phyloP scores from a whole-genome alignment of 1,140 invertebrate species.

The Orchestia grillus region DNA sequence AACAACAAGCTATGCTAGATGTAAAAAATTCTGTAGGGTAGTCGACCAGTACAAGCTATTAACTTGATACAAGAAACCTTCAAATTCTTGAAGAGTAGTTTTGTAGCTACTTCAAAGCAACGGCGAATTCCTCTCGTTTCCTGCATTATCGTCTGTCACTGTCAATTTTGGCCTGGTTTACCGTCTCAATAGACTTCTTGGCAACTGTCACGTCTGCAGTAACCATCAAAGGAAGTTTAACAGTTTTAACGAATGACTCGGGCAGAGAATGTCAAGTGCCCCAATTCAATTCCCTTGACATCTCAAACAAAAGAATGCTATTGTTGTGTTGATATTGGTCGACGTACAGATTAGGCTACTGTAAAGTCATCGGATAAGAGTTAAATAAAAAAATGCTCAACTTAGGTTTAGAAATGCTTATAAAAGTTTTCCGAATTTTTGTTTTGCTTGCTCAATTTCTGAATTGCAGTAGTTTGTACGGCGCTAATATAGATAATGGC shows the following conservation, averaged over 20 bases:
- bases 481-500: no score
- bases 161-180: neutral
- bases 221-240: neutral
- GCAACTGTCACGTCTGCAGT: neutral
- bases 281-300: neutral
- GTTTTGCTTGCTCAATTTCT: no score
- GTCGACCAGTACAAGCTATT: neutral
- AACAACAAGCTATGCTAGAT: neutral
- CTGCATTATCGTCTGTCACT: neutral
- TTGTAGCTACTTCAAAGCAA: neutral
- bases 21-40: neutral
- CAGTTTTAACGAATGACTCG: neutral
- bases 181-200: neutral
- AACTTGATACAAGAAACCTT: neutral
- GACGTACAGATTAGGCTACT: no score
- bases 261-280: neutral
- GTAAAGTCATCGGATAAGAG: no score
- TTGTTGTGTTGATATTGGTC: neutral
- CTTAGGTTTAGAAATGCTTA: no score
- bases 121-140: neutral
- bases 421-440: no score
- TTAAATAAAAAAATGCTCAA: no score
- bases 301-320: neutral
- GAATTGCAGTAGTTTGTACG: no score
- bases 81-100: neutral